Conservation (phyloP, 2,113 vertebrate genomes). For the Corvus hawaiiensis region DNA sequence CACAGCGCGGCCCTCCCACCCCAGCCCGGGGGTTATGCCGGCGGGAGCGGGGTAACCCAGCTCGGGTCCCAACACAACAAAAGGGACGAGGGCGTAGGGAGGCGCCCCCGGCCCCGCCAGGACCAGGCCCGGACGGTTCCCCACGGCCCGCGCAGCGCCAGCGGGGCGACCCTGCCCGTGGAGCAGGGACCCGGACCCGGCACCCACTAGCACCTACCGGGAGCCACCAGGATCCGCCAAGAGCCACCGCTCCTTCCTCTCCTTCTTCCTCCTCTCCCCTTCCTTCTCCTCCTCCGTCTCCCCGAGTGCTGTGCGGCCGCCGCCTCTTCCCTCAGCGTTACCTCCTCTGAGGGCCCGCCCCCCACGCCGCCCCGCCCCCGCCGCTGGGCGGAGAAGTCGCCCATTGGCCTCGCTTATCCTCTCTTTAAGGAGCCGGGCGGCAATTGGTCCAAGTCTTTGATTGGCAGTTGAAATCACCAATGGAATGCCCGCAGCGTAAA, state of each 20-base stretch:
- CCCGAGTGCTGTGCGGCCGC: background rate
- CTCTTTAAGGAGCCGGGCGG: rapidly evolving
- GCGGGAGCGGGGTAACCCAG: background rate
- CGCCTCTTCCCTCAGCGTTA: background rate
- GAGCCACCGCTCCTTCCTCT: background rate
- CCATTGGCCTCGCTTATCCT: background rate
- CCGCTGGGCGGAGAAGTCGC: background rate
- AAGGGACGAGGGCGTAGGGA: background rate
- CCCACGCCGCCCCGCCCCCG: background rate
- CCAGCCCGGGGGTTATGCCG: no score
- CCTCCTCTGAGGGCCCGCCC: background rate
- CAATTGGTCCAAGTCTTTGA: rapidly evolving
- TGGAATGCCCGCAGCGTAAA: rapidly evolving
- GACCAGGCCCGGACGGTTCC: background rate
- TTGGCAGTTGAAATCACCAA: rapidly evolving
- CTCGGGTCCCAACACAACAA: slow-evolving; percentile 5
- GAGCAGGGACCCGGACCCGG: background rate
- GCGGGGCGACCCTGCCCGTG: background rate
- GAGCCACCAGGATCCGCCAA: background rate
- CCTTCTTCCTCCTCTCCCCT: background rate
- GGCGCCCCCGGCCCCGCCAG: background rate
- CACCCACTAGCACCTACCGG: background rate
- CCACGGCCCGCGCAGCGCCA: background rate
- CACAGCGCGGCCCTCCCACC: background rate
- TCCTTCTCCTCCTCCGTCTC: background rate